Conservation (phyloP, 2,113 vertebrate genomes). For the Gobio gobio region DNA sequence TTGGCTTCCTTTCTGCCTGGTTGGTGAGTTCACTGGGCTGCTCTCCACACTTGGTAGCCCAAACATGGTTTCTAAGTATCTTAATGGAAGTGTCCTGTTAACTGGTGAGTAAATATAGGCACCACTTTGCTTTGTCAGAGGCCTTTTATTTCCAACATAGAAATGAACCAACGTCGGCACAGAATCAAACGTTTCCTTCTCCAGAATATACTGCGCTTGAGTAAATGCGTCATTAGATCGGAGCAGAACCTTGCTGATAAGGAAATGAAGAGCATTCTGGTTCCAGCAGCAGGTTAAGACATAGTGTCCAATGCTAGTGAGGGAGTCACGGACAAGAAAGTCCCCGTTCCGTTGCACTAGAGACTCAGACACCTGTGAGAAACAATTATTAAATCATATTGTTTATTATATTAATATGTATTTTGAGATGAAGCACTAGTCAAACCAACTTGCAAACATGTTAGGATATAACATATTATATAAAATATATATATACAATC, state of each 20-base stretch:
- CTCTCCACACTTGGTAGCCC: slow-evolving; percentile 74
- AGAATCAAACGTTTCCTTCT: slow-evolving; percentile 86
- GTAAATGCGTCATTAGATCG: slow-evolving; percentile 76
- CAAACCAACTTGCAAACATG: not conserved
- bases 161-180: slow-evolving; percentile 87
- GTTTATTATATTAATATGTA: not conserved
- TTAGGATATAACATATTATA: not conserved
- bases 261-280: slow-evolving; percentile 86
- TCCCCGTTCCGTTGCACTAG: slow-evolving; percentile 86
- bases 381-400: not conserved
- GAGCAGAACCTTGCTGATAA: slow-evolving; percentile 84
- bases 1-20: slow-evolving; percentile 72
- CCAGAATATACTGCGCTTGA: slow-evolving; percentile 83
- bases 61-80: slow-evolving; percentile 86
- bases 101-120: slow-evolving; percentile 87
- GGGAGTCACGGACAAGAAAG: slow-evolving; percentile 91
- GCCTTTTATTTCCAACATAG: slow-evolving; percentile 82
- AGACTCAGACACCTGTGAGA: slow-evolving; percentile 85
- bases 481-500: slow-evolving; percentile 25
- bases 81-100: slow-evolving; percentile 88
- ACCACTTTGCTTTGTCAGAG: slow-evolving; percentile 82
- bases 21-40: slow-evolving; percentile 66
- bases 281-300: slow-evolving; percentile 89
- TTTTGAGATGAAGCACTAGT: not conserved
- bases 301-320: slow-evolving; percentile 85